Conservation (phyloP, 2,113 vertebrate genomes). For the Ginglymostoma cirratum region DNA sequence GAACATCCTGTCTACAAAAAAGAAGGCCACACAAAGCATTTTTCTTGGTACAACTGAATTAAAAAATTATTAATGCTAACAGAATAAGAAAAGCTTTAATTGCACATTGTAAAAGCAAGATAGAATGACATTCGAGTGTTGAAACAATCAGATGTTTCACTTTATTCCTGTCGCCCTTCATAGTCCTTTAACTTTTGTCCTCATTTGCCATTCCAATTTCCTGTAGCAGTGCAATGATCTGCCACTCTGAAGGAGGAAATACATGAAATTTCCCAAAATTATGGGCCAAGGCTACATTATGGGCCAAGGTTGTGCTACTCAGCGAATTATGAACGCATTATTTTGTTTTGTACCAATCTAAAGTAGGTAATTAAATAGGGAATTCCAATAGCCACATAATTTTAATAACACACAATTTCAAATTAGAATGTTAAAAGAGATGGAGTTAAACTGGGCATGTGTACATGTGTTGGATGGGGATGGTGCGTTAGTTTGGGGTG, state of each 20-base stretch:
- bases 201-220: not conserved
- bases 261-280: not conserved
- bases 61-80: not conserved
- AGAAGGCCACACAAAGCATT: not conserved
- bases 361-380: not conserved
- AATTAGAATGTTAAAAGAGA: not conserved
- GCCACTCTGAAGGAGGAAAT: not conserved
- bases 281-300: not conserved
- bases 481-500: not conserved
- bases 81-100: not conserved
- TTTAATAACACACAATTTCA: not conserved
- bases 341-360: not conserved
- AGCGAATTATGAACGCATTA: not conserved
- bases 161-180: not conserved
- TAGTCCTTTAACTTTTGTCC: not conserved
- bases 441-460: not conserved
- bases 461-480: no score
- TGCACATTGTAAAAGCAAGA: not conserved
- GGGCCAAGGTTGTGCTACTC: not conserved
- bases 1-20: not conserved
- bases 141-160: not conserved
- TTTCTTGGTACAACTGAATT: not conserved
- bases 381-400: not conserved
- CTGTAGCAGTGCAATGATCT: not conserved
- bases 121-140: not conserved